A percentile compares a stretch with the other conserved stretches of the same genome.
Conservation (phyloP, 2,888 invertebrate genomes). For the Gryllus longicercus region DNA sequence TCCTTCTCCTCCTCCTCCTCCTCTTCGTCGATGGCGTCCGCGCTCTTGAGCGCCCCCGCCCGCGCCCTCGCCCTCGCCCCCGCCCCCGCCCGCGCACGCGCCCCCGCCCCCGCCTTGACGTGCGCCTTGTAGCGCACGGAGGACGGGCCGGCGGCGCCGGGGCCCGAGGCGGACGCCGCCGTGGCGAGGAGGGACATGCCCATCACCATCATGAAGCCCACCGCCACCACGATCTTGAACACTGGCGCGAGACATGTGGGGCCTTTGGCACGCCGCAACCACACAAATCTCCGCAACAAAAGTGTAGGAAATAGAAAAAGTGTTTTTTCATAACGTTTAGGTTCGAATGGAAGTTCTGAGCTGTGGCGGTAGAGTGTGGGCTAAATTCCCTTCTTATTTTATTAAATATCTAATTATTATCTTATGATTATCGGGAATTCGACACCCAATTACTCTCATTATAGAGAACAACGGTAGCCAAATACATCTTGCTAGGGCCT, state of each 20-base stretch:
- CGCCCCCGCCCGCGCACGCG: neutral
- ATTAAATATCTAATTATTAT: no score
- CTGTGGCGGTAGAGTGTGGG: no score
- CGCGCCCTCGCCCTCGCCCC: neutral
- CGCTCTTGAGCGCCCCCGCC: neutral
- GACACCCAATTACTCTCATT: no score
- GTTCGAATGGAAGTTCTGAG: no score
- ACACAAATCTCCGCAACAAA: neutral
- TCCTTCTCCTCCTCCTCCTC: neutral
- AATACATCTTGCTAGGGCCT: no score
- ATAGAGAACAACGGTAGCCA: no score
- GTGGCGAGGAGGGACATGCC: neutral
- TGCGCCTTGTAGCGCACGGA: neutral
- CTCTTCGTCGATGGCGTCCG: neutral
- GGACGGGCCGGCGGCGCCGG: neutral
- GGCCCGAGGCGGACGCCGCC: neutral
- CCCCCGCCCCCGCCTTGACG: neutral
- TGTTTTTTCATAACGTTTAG: no score
- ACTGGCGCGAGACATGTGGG: neutral
- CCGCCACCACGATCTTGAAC: slow-evolving; percentile 8
- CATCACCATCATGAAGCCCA: neutral
- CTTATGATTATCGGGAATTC: no score
- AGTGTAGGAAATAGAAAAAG: no score
- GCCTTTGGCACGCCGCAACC: neutral
- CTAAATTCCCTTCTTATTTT: no score